Evolutionary conservation across 1,140 invertebrate species (phyloP), one percentile per base, ranked within the genome.

Genomic region (Apis mellifera): DNA sequence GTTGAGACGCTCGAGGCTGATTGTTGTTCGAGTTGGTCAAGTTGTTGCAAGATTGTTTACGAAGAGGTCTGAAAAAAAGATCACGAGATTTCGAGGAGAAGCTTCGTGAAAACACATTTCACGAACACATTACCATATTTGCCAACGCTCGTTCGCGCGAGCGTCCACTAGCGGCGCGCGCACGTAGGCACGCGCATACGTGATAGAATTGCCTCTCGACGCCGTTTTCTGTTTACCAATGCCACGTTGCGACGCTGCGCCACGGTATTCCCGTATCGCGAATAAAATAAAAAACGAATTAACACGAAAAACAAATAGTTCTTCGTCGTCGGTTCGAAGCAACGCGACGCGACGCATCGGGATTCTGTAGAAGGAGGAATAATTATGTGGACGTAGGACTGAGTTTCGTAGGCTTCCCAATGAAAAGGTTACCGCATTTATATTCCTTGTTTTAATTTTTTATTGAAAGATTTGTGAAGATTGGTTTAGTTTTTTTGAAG

Each of bases 121-220:
- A 69, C n/a, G n/a, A 65, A 55, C 82, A 76, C 81, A 90, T 90
- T 90, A 90, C 87, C 90, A 90, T 90, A 90, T 90, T 90, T 83
- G 78, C 80, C 77, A 23, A 32, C 26, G 52, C n/a, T 12, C 9
- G 19, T 54, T 32, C 17, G 70, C 54, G 11, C 23, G 26, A 71
- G 78, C 76, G 83, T 26, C n/a, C 78, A 87, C 82, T 83, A 78
- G 82, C 82, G 82, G 50, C 81, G 85, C 84, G 84, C 84, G 78
- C 76, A 79, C 81, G 87, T 84, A 83, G 82, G 71, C 82, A 83
- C 87, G 86, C 86, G 86, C 84, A 88, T 87, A 88, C 89, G 89
- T 85, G 86, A 89, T 89, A 80, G 81, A 86, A 89, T 89, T 89
- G 83, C 78, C 54, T 60, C 68, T 75, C 74, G 69, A 74, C 64